Base-by-base conservation (phyloP, 2,888 invertebrate species). In the Synergus umbraculus region DNA sequence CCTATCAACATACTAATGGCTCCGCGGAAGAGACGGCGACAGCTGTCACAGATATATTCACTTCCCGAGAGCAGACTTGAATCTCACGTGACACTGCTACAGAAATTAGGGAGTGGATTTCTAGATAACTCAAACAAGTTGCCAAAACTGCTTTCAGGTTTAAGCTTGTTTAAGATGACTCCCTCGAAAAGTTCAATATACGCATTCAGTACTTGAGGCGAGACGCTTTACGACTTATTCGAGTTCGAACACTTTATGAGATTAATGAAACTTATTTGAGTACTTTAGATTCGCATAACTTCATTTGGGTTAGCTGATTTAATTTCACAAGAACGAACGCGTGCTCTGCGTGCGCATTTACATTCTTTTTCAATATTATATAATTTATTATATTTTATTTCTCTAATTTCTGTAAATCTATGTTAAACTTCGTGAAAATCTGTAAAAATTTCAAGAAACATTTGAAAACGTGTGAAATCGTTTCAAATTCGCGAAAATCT, bases 41-140 rank as follows among this genome's bases (percentile, higher is more conserved):
- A 73, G 73, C 73, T 73, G 73, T 73, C 73, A 73, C 73, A 73
- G 73, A 73, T 73, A 73, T 73, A 73, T 73, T 73, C 73, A 54
- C 79, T 63, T 54, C 58, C 46, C 49, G 77, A 81, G 78, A 67
- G 81, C 78, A 76, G 77, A 66, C 67, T 64, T 80, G 76, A 79
- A 83, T 80, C 80, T 82, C 79, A 80, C 58, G 79, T 77, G 76
- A 79, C 79, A 76, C 78, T 78, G 77, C 77, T 29, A 76, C 64
- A 64, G 80, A 81, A 81, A 81, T 81, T 73, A 78, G 76, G 77
- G 77, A 81, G 83, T 79, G 79, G 77, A 84, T 83, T 79, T 80
- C 79, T 79, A 82, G 82, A 79, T 81, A 81, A 83, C 79, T 84
- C 83, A 81, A 85, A 84, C 83, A 82, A 85, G 82, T 83, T 78